Base-by-base conservation (phyloP, 2,113 vertebrate genomes). In the Cyanoramphus novaezelandiae region DNA sequence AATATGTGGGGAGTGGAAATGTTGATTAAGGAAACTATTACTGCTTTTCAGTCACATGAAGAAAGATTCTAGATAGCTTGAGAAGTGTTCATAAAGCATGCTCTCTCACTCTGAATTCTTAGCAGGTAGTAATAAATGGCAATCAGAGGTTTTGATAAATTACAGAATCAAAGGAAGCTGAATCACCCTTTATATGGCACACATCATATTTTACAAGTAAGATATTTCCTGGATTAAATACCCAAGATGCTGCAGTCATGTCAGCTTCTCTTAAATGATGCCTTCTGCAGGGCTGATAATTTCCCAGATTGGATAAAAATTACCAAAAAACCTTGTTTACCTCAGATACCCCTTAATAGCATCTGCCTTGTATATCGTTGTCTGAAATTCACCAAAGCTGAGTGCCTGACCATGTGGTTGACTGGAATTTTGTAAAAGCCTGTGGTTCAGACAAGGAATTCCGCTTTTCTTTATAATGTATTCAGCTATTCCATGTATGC, bases 381-480 rank as follows among this genome's bases (percentile, higher is more conserved):
- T 78, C 82, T 94, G 78, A 94, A 87, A 85, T 29, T 67, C 70
- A 92, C 87, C 63, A 87, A 82, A 93, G 75, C 71, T 49, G 41
- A 95, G 52, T 17, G 49, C 76, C 79, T 90, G 62, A 83, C 60
- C 86, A 88, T 88, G 72, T 17, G 60, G 71, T 53, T 93, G 84
- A 88, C 53, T 72, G 76, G 91, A 91, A 96, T 90, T 93, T 89
- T 90, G 43, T 82, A 90, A 29, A 93, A 95, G 85, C 46, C 71
- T 95, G 92, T 92, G 86, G 95, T 90, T 93, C 65, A 93, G 86
- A 91, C 68, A 55, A 82, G 74, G 92, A 90, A 95, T 95, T 93
- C 57, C 0, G 0, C 64, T 85, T 87, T 87, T 86, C 70, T 90
- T 87, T 82, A 87, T 96, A 95, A 95, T 77, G 76, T 82, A 95